Base-by-base conservation (phyloP, 1,140 invertebrate species). In the Calliphora vicina region DNA sequence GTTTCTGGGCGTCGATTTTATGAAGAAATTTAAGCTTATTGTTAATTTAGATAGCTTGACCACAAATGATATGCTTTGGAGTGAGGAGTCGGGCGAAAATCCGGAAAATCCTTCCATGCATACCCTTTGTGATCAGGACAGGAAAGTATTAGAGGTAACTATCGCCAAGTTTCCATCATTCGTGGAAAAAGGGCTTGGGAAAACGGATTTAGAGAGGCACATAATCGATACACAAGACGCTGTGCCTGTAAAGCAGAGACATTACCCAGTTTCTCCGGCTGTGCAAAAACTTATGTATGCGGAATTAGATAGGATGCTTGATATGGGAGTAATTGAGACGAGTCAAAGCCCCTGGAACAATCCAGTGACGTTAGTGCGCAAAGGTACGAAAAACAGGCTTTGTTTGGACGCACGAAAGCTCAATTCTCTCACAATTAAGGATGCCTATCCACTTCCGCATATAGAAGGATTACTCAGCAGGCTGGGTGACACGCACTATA, bases 381-480 rank as follows among this genome's bases (percentile, higher is more conserved):
- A 76, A 27, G 73, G 73, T 8, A 27, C 35, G n/a, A 76, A 76
- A 25, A 80, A 80, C 13, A 27, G 83, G 23, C 67, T 72, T 12
- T 25, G 67, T 13, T 20, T 23, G 13, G 20, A 72, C 67, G 8
- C 25, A 20, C 67, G 20, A 12, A 25, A 72, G 20, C 20, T 72
- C 20, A 27, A n/a, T n/a, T n/a, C n/a, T n/a, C n/a, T n/a, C n/a
- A n/a, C n/a, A n/a, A n/a, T n/a, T n/a, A n/a, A n/a, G n/a, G n/a
- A n/a, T n/a, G n/a, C n/a, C n/a, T n/a, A n/a, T n/a, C n/a, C n/a
- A n/a, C n/a, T n/a, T n/a, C n/a, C n/a, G n/a, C n/a, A n/a, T n/a
- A n/a, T n/a, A n/a, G n/a, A n/a, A n/a, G n/a, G n/a, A n/a, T n/a
- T 87, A 8, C 26, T 87, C 4, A 82, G 83, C 80, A 81, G 83